Conservation (phyloP, 1,140 invertebrate genomes). For the Probaryconus sp. region DNA sequence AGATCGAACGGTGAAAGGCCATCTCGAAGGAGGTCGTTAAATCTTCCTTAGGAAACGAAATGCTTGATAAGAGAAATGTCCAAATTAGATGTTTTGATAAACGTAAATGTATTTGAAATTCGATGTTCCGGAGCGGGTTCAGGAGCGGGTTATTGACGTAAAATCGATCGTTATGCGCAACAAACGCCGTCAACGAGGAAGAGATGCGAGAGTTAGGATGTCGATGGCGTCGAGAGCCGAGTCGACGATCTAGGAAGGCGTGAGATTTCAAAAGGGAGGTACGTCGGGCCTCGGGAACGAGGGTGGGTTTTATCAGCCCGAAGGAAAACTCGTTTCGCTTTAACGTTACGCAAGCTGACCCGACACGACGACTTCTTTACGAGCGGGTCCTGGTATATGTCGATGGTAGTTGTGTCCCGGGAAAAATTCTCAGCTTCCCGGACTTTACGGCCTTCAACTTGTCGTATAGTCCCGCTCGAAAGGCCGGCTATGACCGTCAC, state of each 20-base stretch:
- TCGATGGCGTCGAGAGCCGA: constrained; percentile 45
- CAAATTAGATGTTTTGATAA: constrained; percentile 1
- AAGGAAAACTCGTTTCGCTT: constrained; percentile 67
- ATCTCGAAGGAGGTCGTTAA: no score
- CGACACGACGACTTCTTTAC: constrained; percentile 70
- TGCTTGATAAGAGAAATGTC: no score
- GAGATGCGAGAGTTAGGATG: constrained; percentile 53
- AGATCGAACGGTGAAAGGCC: no score
- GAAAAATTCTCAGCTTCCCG: constrained; percentile 63
- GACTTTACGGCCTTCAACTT: constrained; percentile 64
- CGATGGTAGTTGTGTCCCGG: constrained; percentile 63
- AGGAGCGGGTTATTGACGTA: constrained; percentile 39
- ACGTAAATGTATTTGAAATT: constrained; percentile 27
- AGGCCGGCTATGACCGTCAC: constrained; percentile 44
- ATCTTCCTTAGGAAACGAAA: no score
- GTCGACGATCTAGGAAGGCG: constrained; percentile 52
- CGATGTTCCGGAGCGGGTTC: constrained; percentile 43
- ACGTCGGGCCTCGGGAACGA: constrained; percentile 23
- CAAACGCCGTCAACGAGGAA: constrained; percentile 54
- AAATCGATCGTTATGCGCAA: constrained; percentile 59
- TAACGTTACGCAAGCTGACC: constrained; percentile 70
- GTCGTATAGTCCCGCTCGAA: constrained; percentile 58
- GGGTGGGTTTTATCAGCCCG: constrained; percentile 61
- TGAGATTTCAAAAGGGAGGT: constrained; percentile 63
- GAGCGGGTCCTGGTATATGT: constrained; percentile 64